These are phyloP conservation scores for Epistrophe eligans DNA, from an alignment of 2,888 invertebrate genomes.

Conservation along the genomic window DNA sequence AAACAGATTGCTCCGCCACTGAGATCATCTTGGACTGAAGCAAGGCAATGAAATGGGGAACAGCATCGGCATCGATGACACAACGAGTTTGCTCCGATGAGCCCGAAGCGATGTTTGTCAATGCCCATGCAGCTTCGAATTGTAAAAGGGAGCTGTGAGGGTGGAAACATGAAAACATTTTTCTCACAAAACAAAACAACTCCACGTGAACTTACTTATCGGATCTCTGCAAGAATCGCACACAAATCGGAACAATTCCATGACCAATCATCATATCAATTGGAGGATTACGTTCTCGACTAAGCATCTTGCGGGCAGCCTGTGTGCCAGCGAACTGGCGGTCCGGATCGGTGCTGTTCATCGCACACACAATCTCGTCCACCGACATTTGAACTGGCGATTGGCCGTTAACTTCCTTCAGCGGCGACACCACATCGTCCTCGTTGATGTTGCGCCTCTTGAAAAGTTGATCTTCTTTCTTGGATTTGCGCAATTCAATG, in stretches of 20 bases:
- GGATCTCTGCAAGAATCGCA: slow-evolving; percentile 89
- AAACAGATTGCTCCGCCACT: slow-evolving; percentile 96
- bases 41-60: slow-evolving; percentile 91
- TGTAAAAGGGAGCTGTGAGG: slow-evolving; percentile 88
- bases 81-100: slow-evolving; percentile 94
- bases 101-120: slow-evolving; percentile 99
- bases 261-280: slow-evolving; percentile 93
- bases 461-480: slow-evolving; percentile 96
- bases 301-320: slow-evolving; percentile 93
- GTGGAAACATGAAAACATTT: slow-evolving; percentile 77
- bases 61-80: slow-evolving; percentile 93
- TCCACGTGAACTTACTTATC: slow-evolving; percentile 87
- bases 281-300: slow-evolving; percentile 95
- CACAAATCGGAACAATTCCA: slow-evolving; percentile 93
- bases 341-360: slow-evolving; percentile 87
- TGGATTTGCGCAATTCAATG: slow-evolving; percentile 95
- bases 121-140: slow-evolving; percentile 98
- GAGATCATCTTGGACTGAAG: slow-evolving; percentile 88
- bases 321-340: slow-evolving; percentile 90
- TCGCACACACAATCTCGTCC: slow-evolving; percentile 89
- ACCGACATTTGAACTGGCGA: slow-evolving; percentile 85
- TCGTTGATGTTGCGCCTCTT: slow-evolving; percentile 93
- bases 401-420: slow-evolving; percentile 84
- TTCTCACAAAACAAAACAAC: neutral
- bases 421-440: slow-evolving; percentile 84